A percentile compares a stretch with the other conserved stretches of the same genome.
Evolutionary conservation across 1,140 invertebrate genomes (phyloP).

Genomic region (Ridgeia piscesae): DNA sequence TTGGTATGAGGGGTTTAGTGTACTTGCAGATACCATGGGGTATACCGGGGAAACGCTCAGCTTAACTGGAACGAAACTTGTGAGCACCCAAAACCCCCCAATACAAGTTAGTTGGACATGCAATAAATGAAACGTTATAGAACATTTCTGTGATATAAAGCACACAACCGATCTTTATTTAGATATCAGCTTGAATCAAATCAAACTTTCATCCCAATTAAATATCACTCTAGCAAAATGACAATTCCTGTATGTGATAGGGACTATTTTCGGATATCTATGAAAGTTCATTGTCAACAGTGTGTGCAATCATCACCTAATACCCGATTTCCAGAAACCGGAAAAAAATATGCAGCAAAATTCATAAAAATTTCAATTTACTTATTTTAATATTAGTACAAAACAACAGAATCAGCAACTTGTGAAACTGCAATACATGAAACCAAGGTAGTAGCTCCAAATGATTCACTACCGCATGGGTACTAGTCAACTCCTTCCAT

Average conservation of each 20-base stretch:
- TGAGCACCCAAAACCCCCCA: background rate
- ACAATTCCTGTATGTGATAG: background rate
- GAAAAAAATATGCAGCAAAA: background rate
- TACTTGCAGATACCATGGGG: background rate
- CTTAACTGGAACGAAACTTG: background rate
- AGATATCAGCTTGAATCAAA: background rate
- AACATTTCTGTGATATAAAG: background rate
- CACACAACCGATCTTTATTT: background rate
- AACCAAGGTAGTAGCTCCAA: background rate
- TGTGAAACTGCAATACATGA: background rate
- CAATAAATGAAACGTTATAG: background rate
- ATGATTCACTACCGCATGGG: too few relatives aligned
- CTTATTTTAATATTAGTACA: background rate
- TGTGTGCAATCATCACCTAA: background rate
- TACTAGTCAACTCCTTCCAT: background rate
- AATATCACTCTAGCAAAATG: background rate
- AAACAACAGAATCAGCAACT: background rate
- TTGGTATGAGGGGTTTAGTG: background rate
- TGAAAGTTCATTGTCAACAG: background rate
- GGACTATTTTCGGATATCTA: background rate
- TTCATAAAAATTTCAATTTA: background rate
- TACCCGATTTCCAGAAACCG: background rate
- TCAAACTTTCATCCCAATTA: background rate
- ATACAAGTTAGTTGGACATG: background rate
- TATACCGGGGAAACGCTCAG: background rate